phyloP scores from a whole-genome alignment of 2,888 invertebrate species.

The Oeneis ivallda region DNA sequence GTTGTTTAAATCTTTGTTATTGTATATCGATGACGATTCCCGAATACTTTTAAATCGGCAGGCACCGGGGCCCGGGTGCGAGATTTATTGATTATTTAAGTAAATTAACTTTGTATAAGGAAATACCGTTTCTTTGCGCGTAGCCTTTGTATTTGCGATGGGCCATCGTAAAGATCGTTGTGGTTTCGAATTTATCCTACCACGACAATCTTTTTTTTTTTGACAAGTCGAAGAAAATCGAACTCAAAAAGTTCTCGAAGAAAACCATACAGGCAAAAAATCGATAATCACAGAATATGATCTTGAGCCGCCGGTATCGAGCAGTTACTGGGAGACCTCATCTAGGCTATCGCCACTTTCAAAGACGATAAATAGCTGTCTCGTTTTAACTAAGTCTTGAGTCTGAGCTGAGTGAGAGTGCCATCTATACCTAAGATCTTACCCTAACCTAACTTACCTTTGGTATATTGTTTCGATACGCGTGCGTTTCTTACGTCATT shows the following conservation, averaged over 20 bases:
- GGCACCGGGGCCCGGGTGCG: slow-evolving; percentile 44
- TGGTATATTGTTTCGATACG: too few species aligned
- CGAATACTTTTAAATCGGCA: not conserved
- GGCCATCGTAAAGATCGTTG: slow-evolving; percentile 1
- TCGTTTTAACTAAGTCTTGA: too few species aligned
- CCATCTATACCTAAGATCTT: too few species aligned
- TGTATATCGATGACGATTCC: not conserved
- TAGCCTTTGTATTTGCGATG: slow-evolving; percentile 1
- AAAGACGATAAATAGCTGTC: too few species aligned
- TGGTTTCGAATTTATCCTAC: not conserved
- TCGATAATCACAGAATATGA: too few species aligned
- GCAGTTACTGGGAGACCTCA: too few species aligned
- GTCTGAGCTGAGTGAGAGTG: too few species aligned
- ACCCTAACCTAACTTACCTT: too few species aligned
- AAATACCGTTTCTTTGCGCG: slow-evolving; percentile 18
- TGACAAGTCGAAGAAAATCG: not conserved
- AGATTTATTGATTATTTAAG: slow-evolving; percentile 59
- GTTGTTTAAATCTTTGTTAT: too few species aligned
- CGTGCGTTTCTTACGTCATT: too few species aligned
- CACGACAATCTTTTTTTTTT: not conserved
- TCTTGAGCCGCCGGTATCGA: too few species aligned
- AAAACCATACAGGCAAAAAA: not conserved
- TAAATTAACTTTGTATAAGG: slow-evolving; percentile 43
- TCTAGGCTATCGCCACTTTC: too few species aligned
- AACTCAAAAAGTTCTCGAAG: not conserved